A percentile compares a stretch with the other conserved stretches of the same genome.
Evolutionary conservation across 2,113 vertebrate genomes (phyloP).

Genomic region (Hyla sarda): DNA sequence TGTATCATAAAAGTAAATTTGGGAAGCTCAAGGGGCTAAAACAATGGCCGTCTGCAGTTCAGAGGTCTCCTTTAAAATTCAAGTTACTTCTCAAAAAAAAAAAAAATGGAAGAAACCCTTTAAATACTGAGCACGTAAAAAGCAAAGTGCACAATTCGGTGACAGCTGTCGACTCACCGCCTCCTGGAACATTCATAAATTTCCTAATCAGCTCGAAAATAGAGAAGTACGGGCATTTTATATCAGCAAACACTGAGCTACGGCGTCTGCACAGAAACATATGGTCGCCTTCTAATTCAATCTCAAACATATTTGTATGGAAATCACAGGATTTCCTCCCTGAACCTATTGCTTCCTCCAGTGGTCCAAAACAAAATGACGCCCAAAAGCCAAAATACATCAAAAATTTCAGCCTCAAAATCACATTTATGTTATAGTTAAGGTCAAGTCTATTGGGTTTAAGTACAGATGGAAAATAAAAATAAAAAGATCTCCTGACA

Average conservation of each 20-base stretch:
- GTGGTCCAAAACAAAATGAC: not conserved
- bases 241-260: slow-evolving; percentile 15
- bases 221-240: not conserved
- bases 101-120: too few relatives aligned
- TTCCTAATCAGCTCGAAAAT: not conserved
- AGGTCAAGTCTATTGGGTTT: too few relatives aligned
- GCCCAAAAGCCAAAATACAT: not conserved
- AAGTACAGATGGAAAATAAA: too few relatives aligned
- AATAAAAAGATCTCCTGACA: too few relatives aligned
- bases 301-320: not conserved
- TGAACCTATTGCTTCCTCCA: not conserved
- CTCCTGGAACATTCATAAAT: slow-evolving; percentile 24
- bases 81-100: not conserved
- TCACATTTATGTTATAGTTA: not conserved
- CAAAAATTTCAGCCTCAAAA: not conserved
- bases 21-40: not conserved
- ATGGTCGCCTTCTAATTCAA: slow-evolving; percentile 21
- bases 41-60: not conserved
- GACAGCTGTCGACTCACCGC: slow-evolving; percentile 19
- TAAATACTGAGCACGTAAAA: not conserved
- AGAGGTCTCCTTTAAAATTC: not conserved
- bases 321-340: slow-evolving; percentile 10
- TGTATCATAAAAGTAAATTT: too few relatives aligned
- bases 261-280: not conserved
- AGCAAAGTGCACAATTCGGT: not conserved